Evolutionary conservation across 2,113 vertebrate genomes (phyloP), one percentile per base, ranked within the genome.

Genomic region (Dasyprocta punctata): DNA sequence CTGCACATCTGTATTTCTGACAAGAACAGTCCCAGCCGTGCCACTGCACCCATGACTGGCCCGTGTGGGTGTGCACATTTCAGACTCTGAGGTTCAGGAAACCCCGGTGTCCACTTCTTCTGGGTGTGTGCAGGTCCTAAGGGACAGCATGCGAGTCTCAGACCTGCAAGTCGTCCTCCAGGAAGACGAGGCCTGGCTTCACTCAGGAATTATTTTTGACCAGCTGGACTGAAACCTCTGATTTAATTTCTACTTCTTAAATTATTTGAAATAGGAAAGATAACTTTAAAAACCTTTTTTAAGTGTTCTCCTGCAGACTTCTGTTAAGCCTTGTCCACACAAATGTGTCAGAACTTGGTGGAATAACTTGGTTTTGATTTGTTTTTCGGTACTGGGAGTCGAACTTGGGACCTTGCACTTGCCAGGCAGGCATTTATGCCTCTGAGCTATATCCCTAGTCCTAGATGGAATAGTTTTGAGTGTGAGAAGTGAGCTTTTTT

Each of bases 231-330:
- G 13, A 77, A 36, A 24, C 52, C n/a, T 92, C 38, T 26, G 26
- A 8, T 47, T 80, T 61, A 28, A 75, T 89, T 73, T 86, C 56
- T 88, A 33, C 81, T 61, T 94, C 80, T 85, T 61, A 75, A 94
- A 91, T 89, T 44, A 78, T 78, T 94, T 38, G 83, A 92, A 67
- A 75, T 88, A 38, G 17, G 49, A 95, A 85, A 77, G 17, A 61
- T 17, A 38, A 41, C 19, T 56, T 56, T 19, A 56, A 2, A 65
- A 81, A 49, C 30, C 44, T 86, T 67, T 47, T 7, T 8, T 16
- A 44, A 56, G 67, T 44, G 38, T 91, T 75, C 77, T 54, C 47
- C 0, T 11, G 3, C n/a, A 41, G 49, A 16, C 33, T 77, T n/a
- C 44, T 85, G 83, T 54, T 14, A 80, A 77, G 17, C 30, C 41